Evolutionary conservation across 1,140 invertebrate species (phyloP), one percentile per base, ranked within the genome.

Genomic region (Leptestheria dahalacensis): DNA sequence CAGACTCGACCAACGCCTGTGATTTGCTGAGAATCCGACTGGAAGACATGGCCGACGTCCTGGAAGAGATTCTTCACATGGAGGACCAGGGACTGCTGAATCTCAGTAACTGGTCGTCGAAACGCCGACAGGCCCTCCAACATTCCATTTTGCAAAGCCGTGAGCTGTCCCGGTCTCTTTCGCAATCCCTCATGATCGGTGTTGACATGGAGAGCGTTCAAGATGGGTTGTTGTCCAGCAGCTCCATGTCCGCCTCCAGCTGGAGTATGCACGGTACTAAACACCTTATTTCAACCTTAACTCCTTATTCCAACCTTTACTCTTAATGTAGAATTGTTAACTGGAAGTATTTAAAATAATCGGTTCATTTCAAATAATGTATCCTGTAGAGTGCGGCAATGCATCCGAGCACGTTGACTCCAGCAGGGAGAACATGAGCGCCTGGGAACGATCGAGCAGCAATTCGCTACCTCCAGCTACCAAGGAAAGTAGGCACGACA

Each of bases 21-120:
- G 69, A 77, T 57, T 66, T 83, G 28, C 67, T 85, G 20, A 79
- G 79, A 15, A 76, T 72, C 28, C 74, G 82, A 3, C 68, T 86
- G 25, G 81, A 84, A 66, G 83, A 85, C 64, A 67, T 86, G 60
- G 80, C 82, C 1, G 76, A 77, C 50, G 85, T 86, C 66, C 70
- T 86, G 15, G 82, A 84, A 64, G 82, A 82, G 46, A 70, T 86
- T 50, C 66, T 86, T 6, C 79, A 78, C 55, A 76, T 84, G 63
- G 82, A 82, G 63, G 63, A 76, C 46, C 71, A 58, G 25, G 67
- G 66, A 20, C 20, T 65, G 12, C 63, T 68, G n/a, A 63, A 64
- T 49, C 52, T 79, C 1, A 65, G 78, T 12, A 72, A 74, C 46
- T 70, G 73, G 15, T 62, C 80, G 24, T 68, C 67, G 1, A 72